A percentile compares a stretch with the other conserved stretches of the same genome.
These are phyloP conservation scores for Hyposoter didymator DNA, from an alignment of 2,888 invertebrate species.

Conservation along the genomic window DNA sequence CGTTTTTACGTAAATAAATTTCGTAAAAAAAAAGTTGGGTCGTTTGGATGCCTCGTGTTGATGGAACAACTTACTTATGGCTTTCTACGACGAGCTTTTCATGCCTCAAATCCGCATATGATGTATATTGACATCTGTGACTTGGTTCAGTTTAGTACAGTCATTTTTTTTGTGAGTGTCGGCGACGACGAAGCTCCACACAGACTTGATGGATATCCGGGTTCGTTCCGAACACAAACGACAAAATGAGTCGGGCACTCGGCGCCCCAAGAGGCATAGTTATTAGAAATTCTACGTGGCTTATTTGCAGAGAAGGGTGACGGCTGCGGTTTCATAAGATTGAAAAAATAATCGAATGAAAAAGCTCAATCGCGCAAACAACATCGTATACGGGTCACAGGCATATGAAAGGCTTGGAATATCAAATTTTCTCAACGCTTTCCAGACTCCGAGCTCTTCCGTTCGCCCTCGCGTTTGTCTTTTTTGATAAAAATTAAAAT, in stretches of 20 bases:
- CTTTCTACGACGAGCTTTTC: neutral
- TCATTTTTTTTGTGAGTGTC: neutral
- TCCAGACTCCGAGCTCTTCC: neutral
- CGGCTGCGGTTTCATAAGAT: constrained; percentile 31
- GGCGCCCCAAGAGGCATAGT: neutral
- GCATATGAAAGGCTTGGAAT: constrained; percentile 23
- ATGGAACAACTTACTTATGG: neutral
- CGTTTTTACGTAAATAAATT: no score
- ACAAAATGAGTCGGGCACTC: neutral
- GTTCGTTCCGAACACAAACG: neutral
- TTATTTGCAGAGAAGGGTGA: neutral
- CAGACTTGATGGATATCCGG: neutral
- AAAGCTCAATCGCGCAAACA: neutral
- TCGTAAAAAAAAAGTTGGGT: neutral
- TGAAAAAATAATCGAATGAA: constrained; percentile 59
- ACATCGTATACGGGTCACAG: neutral
- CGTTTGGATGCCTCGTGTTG: neutral
- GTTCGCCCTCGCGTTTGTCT: neutral
- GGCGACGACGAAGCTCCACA: neutral
- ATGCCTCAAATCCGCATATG: neutral
- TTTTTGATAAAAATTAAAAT: constrained; percentile 57
- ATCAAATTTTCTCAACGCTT: constrained; percentile 36
- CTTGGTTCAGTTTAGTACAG: neutral
- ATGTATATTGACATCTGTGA: neutral
- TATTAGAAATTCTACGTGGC: neutral